Conservation (phyloP, 2,113 vertebrate genomes). For the Eidolon helvum region DNA sequence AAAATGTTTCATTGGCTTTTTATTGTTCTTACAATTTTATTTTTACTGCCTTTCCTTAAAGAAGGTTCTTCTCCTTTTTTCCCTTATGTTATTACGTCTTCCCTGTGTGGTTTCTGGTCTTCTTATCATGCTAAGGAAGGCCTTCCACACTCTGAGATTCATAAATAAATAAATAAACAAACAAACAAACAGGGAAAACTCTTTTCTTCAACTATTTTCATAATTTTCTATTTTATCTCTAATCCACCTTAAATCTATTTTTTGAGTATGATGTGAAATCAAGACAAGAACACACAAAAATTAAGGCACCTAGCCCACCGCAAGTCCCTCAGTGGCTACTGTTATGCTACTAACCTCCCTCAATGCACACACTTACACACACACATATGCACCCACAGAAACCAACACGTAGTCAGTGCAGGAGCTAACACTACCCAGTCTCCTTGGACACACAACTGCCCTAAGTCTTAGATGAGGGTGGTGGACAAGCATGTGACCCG, state of each 20-base stretch:
- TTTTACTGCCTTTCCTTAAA: slow-evolving; percentile 20
- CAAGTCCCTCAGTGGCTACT: not conserved
- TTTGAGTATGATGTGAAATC: not conserved
- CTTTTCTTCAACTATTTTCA: slow-evolving; percentile 29
- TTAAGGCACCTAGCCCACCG: not conserved
- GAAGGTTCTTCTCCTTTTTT: not conserved
- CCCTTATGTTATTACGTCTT: not conserved
- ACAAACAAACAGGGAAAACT: too few relatives aligned
- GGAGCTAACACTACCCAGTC: not conserved
- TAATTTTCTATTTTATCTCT: not conserved
- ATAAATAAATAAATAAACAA: too few relatives aligned
- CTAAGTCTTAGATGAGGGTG: not conserved
- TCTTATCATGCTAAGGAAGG: not conserved
- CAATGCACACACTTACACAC: not conserved
- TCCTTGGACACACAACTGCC: not conserved
- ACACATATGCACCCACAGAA: not conserved
- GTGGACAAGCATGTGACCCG: not conserved
- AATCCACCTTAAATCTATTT: not conserved
- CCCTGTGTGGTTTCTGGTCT: not conserved
- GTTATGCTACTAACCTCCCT: not conserved
- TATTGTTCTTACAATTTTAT: not conserved
- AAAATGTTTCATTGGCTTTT: slow-evolving; percentile 20
- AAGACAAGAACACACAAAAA: not conserved
- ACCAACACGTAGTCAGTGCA: too few relatives aligned
- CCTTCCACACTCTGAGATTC: not conserved